Conservation (phyloP, 2,113 vertebrate genomes). For the Hypomesus transpacificus region DNA sequence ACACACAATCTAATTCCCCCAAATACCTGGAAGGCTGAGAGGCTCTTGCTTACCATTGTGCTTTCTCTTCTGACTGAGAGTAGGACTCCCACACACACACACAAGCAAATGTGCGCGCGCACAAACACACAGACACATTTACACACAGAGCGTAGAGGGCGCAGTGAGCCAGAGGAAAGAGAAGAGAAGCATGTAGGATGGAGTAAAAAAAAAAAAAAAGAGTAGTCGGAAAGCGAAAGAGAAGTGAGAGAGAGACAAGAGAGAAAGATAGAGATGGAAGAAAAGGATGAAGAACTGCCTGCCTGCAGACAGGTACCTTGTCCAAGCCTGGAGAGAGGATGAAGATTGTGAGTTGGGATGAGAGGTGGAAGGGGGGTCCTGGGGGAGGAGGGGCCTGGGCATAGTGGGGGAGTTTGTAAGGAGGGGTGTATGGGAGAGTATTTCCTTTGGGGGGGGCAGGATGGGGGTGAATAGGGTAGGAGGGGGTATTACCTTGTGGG, state of each 20-base stretch:
- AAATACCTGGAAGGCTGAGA: too few species aligned
- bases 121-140: slow-evolving; percentile 2
- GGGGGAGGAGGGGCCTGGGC: neutral
- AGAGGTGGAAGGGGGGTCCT: neutral
- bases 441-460: neutral
- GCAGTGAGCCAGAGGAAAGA: neutral
- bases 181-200: neutral
- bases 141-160: neutral
- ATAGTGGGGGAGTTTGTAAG: neutral
- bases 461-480: neutral
- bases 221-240: neutral
- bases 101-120: neutral
- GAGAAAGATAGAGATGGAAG: neutral
- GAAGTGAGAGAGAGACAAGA: slow-evolving; percentile 19
- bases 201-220: neutral
- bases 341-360: neutral
- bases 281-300: slow-evolving; percentile 1
- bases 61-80: neutral
- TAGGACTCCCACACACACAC: slow-evolving; percentile 1
- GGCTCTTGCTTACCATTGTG: too few species aligned
- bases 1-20: too few species aligned
- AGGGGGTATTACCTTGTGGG: slow-evolving; percentile 1
- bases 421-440: neutral
- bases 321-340: neutral
- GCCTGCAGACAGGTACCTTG: neutral